These are phyloP conservation scores for Heliocidaris tuberculata DNA, from an alignment of 35 echinoderm and acorn worm species.

Conservation along the genomic window DNA sequence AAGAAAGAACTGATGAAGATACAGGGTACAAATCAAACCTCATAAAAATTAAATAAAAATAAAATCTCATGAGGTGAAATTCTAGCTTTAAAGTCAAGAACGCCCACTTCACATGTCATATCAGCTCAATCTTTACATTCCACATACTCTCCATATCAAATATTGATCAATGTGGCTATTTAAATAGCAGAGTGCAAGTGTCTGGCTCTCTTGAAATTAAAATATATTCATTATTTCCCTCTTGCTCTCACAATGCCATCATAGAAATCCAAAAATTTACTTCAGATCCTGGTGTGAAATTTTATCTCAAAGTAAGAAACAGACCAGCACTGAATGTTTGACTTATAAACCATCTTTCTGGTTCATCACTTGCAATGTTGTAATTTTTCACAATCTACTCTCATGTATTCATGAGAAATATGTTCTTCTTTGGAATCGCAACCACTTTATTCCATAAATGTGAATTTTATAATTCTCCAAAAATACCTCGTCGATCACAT, in stretches of 20 bases:
- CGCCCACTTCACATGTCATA: background rate
- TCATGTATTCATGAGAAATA: background rate
- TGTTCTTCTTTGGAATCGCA: background rate
- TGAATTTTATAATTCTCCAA: background rate
- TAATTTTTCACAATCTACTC: background rate
- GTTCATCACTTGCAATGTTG: background rate
- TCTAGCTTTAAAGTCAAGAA: background rate
- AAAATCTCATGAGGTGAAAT: background rate
- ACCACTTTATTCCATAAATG: background rate
- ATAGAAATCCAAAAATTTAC: background rate
- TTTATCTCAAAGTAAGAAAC: background rate
- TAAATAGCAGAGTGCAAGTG: background rate
- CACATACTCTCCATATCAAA: background rate
- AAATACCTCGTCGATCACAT: background rate
- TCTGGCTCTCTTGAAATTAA: background rate
- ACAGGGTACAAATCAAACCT: background rate
- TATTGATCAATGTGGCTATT: conserved; percentile 4
- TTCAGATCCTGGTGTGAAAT: background rate
- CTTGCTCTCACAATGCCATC: background rate
- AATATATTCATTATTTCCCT: background rate
- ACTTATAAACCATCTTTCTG: background rate
- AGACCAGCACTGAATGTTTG: background rate
- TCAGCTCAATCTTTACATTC: background rate
- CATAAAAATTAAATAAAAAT: background rate
- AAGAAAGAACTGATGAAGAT: background rate